These are phyloP conservation scores for Leptinotarsa defecta DNA, from an alignment of 1,140 invertebrate genomes.

Conservation along the genomic window DNA sequence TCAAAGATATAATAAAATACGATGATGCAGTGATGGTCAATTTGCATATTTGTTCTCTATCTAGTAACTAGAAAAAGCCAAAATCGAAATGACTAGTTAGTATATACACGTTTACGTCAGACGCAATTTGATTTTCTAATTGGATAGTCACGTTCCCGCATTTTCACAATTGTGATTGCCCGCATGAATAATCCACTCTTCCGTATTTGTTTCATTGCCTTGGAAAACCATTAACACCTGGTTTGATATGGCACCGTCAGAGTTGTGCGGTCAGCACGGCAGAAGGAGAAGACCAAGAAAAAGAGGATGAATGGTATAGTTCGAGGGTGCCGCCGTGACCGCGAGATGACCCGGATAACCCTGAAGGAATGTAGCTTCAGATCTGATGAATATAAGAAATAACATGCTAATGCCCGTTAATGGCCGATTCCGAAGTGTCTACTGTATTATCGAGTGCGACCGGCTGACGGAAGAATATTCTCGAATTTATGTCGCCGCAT, in stretches of 20 bases:
- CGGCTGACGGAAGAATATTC: slow-evolving; percentile 17
- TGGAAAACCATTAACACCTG: slow-evolving; percentile 2
- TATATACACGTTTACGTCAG: no score
- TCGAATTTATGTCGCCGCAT: background rate
- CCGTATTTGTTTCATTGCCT: slow-evolving; percentile 3
- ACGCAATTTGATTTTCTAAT: no score
- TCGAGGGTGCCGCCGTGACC: slow-evolving; percentile 30
- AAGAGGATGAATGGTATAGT: background rate
- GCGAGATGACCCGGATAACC: slow-evolving; percentile 33
- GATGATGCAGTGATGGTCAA: no score
- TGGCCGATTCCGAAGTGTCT: slow-evolving; percentile 22
- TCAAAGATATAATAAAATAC: no score
- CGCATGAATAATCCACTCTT: background rate
- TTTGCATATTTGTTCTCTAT: no score
- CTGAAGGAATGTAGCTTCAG: slow-evolving; percentile 31
- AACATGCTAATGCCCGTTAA: slow-evolving; percentile 35
- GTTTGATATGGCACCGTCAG: background rate
- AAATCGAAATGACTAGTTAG: no score
- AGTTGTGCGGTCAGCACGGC: background rate
- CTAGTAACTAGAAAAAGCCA: no score
- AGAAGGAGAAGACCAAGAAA: background rate
- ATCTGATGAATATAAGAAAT: slow-evolving; percentile 37
- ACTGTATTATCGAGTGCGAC: slow-evolving; percentile 18
- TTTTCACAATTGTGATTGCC: background rate
- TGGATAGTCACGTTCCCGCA: background rate